Percentiles rank a stretch among this genome's conserved stretches.
These are phyloP conservation scores for Tonatia bakeri DNA, from an alignment of 2,113 vertebrate genomes.

Conservation along the genomic window DNA sequence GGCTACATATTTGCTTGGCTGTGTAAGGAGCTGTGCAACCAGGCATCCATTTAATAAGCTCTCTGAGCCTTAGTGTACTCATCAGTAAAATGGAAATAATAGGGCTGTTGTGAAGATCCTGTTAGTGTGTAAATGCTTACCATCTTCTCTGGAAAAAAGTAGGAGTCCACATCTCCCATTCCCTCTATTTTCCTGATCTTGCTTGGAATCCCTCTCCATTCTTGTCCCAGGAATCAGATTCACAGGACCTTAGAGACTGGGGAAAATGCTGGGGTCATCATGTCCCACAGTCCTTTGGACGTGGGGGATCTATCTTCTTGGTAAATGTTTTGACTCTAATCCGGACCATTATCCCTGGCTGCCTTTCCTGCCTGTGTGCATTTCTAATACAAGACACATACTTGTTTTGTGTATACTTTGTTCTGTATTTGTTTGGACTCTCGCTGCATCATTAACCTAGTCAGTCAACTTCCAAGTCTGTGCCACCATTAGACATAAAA, in stretches of 20 bases:
- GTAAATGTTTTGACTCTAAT: not conserved
- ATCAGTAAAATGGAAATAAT: not conserved
- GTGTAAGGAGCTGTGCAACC: not conserved
- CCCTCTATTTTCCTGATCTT: not conserved
- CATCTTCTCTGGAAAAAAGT: not conserved
- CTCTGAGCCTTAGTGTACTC: not conserved
- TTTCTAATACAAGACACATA: not conserved
- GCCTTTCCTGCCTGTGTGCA: not conserved
- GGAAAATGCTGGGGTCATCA: not conserved
- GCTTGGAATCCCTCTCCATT: not conserved
- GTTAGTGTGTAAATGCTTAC: not conserved
- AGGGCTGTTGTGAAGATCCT: not conserved
- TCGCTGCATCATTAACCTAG: not conserved
- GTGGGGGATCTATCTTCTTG: not conserved
- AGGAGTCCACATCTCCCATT: not conserved
- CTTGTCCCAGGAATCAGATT: not conserved
- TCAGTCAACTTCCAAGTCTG: not conserved
- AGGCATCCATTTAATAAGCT: not conserved
- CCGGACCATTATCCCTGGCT: not conserved
- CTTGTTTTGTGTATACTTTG: not conserved
- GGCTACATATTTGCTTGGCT: not conserved
- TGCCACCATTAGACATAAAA: not conserved
- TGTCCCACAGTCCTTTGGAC: not conserved
- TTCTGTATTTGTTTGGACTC: not conserved
- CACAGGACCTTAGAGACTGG: not conserved